Evolutionary conservation across 2,113 vertebrate genomes (phyloP).

Genomic region (Ibidorhyncha struthersii): DNA sequence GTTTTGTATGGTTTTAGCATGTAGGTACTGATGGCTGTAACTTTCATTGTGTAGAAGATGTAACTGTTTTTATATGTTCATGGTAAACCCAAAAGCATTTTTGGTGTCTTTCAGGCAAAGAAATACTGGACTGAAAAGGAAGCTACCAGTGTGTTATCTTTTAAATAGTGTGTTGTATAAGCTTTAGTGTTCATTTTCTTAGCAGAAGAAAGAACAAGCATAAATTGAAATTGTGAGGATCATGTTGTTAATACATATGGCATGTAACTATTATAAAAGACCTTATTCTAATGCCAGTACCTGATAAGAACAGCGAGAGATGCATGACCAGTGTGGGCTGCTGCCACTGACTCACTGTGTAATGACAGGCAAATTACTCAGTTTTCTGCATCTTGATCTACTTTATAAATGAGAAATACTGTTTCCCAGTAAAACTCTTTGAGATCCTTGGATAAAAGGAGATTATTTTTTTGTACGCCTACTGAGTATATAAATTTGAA

Average conservation of each 20-base stretch:
- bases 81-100: neutral
- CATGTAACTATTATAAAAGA: slow-evolving; percentile 35
- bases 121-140: neutral
- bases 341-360: slow-evolving; percentile 64
- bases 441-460: slow-evolving; percentile 41
- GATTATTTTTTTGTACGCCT: slow-evolving; percentile 3
- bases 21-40: neutral
- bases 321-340: slow-evolving; percentile 68
- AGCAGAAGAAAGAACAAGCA: neutral
- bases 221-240: neutral
- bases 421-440: slow-evolving; percentile 43
- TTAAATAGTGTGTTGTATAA: neutral
- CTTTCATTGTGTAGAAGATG: neutral
- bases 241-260: slow-evolving; percentile 35
- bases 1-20: neutral
- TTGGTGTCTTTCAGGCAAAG: neutral
- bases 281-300: slow-evolving; percentile 37
- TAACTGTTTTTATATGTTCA: neutral
- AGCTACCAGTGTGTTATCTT: neutral
- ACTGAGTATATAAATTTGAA: slow-evolving; percentile 49
- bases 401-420: slow-evolving; percentile 54
- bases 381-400: slow-evolving; percentile 50
- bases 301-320: slow-evolving; percentile 59
- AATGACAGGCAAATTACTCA: slow-evolving; percentile 68
- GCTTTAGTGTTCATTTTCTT: neutral